Conservation (phyloP, 2,888 invertebrate species). For the Caenorhabditis sp. region DNA sequence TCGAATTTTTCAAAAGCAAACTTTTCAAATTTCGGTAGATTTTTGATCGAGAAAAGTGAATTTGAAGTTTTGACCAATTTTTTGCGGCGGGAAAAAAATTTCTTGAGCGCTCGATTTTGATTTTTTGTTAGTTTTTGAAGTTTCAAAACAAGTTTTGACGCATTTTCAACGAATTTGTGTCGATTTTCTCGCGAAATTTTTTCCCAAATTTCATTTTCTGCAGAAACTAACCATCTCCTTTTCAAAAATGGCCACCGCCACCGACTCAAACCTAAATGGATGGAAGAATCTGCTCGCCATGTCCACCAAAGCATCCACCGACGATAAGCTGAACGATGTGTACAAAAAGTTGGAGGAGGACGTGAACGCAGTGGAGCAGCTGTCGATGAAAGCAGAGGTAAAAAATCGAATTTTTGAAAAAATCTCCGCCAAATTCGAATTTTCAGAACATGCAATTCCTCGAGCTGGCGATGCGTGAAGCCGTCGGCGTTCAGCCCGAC, state of each 20-base stretch:
- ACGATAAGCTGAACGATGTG: not conserved
- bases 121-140: conserved; percentile 1
- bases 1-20: not conserved
- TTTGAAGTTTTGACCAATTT: not conserved
- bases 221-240: not conserved
- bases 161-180: not conserved
- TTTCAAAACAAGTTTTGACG: conserved; percentile 1
- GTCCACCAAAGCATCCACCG: not conserved
- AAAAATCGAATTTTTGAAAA: no score
- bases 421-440: no score
- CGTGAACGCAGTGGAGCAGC: not conserved
- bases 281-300: conserved; percentile 10
- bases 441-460: conserved; percentile 8
- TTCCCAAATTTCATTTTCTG: not conserved
- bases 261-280: not conserved
- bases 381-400: not conserved
- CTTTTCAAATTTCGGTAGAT: not conserved
- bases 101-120: not conserved
- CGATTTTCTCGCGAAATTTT: not conserved
- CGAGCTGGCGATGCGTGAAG: not conserved
- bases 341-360: not conserved
- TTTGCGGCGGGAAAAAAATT: not conserved
- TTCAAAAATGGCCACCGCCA: not conserved
- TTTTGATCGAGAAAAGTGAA: not conserved
- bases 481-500: not conserved